Conservation (phyloP, 2,113 vertebrate genomes). For the Ptilonorhynchus violaceus region DNA sequence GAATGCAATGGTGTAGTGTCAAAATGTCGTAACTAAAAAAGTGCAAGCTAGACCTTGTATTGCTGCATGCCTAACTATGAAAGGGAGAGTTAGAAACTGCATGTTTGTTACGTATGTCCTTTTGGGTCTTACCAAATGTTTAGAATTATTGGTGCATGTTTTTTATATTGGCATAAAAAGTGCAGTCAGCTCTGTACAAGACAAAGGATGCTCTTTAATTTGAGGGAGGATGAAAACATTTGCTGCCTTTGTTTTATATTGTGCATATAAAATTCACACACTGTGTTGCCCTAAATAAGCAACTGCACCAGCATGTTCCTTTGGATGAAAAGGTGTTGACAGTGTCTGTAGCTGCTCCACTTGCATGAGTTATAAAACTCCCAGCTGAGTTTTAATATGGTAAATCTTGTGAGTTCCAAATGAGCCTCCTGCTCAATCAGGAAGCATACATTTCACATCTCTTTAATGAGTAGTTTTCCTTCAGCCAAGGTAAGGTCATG, state of each 20-base stretch:
- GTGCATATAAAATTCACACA: background rate
- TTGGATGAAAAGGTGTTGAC: background rate
- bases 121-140: background rate
- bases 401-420: background rate
- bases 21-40: background rate
- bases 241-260: background rate
- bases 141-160: accelerated
- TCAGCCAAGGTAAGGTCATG: background rate
- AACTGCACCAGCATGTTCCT: background rate
- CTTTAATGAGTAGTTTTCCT: background rate
- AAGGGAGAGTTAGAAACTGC: background rate
- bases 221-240: background rate
- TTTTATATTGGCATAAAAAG: background rate
- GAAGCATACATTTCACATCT: background rate
- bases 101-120: background rate
- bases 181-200: background rate
- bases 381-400: background rate
- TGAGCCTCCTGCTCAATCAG: background rate
- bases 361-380: background rate
- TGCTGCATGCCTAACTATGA: background rate
- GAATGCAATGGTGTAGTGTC: background rate
- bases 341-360: background rate
- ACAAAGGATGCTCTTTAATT: background rate
- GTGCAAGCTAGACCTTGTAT: background rate
- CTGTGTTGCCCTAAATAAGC: background rate